Evolutionary conservation across 2,888 invertebrate species (phyloP).

Genomic region (Oligia latruncula): DNA sequence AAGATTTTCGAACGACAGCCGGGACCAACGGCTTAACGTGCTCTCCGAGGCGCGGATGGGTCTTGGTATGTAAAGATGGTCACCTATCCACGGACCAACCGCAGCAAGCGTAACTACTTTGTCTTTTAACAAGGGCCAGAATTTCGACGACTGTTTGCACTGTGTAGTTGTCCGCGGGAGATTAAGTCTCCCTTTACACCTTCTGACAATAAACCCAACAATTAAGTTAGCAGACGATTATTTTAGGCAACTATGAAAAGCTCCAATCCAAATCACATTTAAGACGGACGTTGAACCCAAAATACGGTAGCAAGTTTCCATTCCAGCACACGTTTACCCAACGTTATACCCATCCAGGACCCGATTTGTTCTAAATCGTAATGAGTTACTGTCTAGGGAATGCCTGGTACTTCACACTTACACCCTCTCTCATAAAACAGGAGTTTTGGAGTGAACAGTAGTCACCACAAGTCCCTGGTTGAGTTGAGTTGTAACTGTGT

Average conservation of each 20-base stretch:
- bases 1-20: too few relatives aligned
- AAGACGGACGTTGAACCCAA: conserved; percentile 8
- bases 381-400: conserved; percentile 64
- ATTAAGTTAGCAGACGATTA: background rate
- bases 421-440: conserved; percentile 65
- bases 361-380: conserved; percentile 43
- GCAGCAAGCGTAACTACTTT: too few relatives aligned
- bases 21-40: too few relatives aligned
- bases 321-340: conserved; percentile 20
- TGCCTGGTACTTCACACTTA: conserved; percentile 37
- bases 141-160: background rate
- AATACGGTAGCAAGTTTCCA: conserved; percentile 18
- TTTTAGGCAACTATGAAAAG: too few relatives aligned
- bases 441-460: conserved; percentile 58
- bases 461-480: conserved; percentile 37
- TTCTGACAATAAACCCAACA: background rate
- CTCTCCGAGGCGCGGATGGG: too few relatives aligned
- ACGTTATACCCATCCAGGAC: conserved; percentile 17
- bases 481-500: conserved; percentile 12
- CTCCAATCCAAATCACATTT: background rate
- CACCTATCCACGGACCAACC: too few relatives aligned
- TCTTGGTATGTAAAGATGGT: too few relatives aligned
- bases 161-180: background rate
- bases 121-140: background rate
- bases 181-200: background rate